Percentiles rank a stretch among this genome's conserved stretches.
Conservation (phyloP, 2,113 vertebrate species). For the Pongo pygmaeus region DNA sequence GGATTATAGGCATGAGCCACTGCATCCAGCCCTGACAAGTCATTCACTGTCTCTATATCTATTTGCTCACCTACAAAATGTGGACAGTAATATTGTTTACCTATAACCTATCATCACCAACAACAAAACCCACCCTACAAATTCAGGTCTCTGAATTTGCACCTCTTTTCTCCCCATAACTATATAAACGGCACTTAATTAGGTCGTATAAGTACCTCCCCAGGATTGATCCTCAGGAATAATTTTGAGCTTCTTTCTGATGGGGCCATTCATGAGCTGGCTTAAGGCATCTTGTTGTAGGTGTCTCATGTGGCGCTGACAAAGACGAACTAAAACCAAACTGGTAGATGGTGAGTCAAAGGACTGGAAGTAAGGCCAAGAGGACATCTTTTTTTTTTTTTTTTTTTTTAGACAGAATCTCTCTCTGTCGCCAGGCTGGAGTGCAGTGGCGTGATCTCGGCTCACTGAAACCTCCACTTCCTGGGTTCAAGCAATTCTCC, state of each 20-base stretch:
- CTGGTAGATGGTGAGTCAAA: neutral
- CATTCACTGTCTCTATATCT: neutral
- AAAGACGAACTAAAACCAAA: constrained; percentile 83
- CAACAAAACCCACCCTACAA: neutral
- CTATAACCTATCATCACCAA: accelerated
- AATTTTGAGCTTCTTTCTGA: constrained; percentile 92
- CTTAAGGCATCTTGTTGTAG: constrained; percentile 86
- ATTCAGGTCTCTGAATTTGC: neutral
- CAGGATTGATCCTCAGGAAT: constrained; percentile 93
- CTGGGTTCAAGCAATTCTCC: too few species aligned
- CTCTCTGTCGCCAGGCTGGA: too few species aligned
- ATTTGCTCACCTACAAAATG: neutral
- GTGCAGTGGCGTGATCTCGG: too few species aligned
- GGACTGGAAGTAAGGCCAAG: neutral
- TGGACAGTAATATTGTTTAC: neutral
- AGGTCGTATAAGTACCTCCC: constrained; percentile 89
- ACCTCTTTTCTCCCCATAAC: too few species aligned
- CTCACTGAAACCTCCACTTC: too few species aligned
- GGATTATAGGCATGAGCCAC: neutral
- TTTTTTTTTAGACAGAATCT: too few species aligned
- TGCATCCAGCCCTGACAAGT: neutral
- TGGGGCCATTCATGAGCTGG: constrained; percentile 94
- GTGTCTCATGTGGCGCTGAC: constrained; percentile 84
- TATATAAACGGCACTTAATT: neutral
- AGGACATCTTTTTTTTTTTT: neutral